A percentile compares a stretch with the other conserved stretches of the same genome.
Evolutionary conservation across 2,113 vertebrate species (phyloP).

Genomic region (Pedionomus torquatus): DNA sequence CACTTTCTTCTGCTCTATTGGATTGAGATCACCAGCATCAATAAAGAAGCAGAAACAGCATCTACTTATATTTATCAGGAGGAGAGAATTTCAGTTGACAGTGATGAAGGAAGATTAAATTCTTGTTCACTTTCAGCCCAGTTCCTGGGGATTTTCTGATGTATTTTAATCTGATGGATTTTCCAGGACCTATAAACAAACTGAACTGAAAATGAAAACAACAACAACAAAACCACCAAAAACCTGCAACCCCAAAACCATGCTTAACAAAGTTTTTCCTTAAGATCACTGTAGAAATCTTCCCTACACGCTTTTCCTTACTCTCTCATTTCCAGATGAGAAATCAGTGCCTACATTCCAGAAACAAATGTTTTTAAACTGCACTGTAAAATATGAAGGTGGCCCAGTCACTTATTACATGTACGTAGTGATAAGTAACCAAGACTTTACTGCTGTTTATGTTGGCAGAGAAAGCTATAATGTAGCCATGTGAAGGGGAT

Average conservation of each 20-base stretch:
- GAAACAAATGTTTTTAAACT: neutral
- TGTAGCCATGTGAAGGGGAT: neutral
- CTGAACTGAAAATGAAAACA: neutral
- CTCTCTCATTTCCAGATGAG: neutral
- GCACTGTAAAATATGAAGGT: neutral
- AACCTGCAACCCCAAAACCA: neutral
- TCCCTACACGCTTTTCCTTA: neutral
- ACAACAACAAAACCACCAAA: neutral
- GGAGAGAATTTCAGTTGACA: conserved; percentile 43
- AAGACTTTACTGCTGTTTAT: neutral
- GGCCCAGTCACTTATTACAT: neutral
- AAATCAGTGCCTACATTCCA: neutral
- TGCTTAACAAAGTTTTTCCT: neutral
- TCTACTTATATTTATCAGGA: conserved; percentile 58
- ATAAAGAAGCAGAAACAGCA: conserved; percentile 47
- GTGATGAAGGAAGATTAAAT: conserved; percentile 62
- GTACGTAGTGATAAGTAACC: neutral
- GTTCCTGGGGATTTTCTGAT: conserved; percentile 38
- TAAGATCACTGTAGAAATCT: neutral
- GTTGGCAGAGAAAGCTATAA: neutral
- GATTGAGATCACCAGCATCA: conserved; percentile 42
- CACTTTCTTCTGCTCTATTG: conserved; percentile 21
- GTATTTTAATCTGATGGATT: conserved; percentile 36
- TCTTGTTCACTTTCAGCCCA: conserved; percentile 15
- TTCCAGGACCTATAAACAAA: conserved; percentile 21